Base-by-base conservation (phyloP, 2,888 invertebrate genomes). In the Rhodophaea formosa region DNA sequence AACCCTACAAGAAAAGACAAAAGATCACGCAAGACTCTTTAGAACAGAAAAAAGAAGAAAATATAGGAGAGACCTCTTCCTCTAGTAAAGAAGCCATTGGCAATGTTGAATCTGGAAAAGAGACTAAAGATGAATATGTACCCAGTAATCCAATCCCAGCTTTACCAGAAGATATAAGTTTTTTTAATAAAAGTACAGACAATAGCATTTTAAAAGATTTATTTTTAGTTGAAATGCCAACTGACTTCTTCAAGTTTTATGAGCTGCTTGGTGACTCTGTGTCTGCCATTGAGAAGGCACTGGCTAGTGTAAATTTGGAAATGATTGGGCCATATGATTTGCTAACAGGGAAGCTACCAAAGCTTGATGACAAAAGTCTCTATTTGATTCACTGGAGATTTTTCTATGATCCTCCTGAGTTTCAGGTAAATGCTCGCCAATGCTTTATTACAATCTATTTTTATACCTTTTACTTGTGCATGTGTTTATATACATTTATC, bases 341-440 rank as follows among this genome's bases (percentile, higher is more conserved):
- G 55, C 81, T 98, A 42, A 87, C 92, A 49, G 94, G 94, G 7
- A 93, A 93, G 71, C 91, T 96, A 63, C 92, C 92, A 1, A 81
- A 85, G 58, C 78, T 93, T 23, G 82, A 92, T 0, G 84, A 93
- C 60, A 92, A 94, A 61, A 88, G 93, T 60, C 88, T 94, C 61
- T 96, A 95, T 77, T 91, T 97, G 52, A 85, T 94, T 8, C 97
- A 98, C 79, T 98, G 97, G 96, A 93, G 99, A 68, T 98, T 96
- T 84, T 97, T 93, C 79, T 97, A 95, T 82, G 99, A 99, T 90
- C 97, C 98, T 8, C 98, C 99, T 8, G 98, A 99, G 85, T 96
- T 98, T 82, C 96, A 97, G 88, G 94, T 94, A 79, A 66, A 62
- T 65, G 47, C 53, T 56, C 10, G 8, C 12, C n/a, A 10, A 12